A percentile compares a stretch with the other conserved stretches of the same genome.
Conservation (phyloP, 1,140 invertebrate genomes). For the Tetragnatha versicolor region DNA sequence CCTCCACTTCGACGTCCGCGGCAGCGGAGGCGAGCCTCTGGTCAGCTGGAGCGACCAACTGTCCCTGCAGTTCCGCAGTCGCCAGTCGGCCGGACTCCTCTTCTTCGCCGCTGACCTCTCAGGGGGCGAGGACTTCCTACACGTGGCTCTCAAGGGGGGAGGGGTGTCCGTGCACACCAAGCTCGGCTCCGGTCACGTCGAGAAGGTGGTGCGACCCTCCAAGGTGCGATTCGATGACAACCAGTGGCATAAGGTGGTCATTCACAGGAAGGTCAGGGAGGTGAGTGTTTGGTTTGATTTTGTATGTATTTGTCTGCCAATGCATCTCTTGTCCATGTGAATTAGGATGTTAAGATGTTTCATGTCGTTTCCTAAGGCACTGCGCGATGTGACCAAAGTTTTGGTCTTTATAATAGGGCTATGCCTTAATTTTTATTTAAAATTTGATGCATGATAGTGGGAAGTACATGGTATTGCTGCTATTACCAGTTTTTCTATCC, state of each 20-base stretch:
- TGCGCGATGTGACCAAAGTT: too few relatives aligned
- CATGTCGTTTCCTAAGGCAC: too few relatives aligned
- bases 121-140: slow-evolving; percentile 88
- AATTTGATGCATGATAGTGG: too few relatives aligned
- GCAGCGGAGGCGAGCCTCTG: slow-evolving; percentile 76
- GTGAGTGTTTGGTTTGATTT: slow-evolving; percentile 67
- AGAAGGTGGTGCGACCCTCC: slow-evolving; percentile 86
- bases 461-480: too few relatives aligned
- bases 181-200: slow-evolving; percentile 82
- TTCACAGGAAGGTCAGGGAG: slow-evolving; percentile 87
- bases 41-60: slow-evolving; percentile 88
- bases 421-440: too few relatives aligned
- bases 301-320: too few relatives aligned
- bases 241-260: slow-evolving; percentile 93
- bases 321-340: too few relatives aligned
- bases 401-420: too few relatives aligned
- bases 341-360: too few relatives aligned
- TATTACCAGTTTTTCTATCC: too few relatives aligned
- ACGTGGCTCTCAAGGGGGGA: slow-evolving; percentile 86
- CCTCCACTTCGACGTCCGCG: slow-evolving; percentile 87
- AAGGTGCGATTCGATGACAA: slow-evolving; percentile 93
- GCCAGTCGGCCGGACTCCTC: slow-evolving; percentile 86
- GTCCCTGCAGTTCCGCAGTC: slow-evolving; percentile 88
- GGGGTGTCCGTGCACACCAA: slow-evolving; percentile 90
- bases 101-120: slow-evolving; percentile 75